Conservation (phyloP, 2,797 vertebrate species). For the Enteromius radiatus region DNA sequence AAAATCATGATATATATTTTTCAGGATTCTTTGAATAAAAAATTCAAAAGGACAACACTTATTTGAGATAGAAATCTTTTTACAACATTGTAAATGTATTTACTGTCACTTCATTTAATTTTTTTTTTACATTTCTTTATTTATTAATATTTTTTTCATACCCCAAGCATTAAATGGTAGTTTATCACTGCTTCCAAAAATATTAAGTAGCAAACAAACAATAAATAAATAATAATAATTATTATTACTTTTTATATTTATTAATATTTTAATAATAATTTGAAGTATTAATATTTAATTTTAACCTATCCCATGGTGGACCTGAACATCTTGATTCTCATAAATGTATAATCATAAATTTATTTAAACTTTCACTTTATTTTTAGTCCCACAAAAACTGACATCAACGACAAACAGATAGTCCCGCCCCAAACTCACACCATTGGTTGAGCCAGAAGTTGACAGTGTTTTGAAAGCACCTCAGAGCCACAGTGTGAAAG, state of each 20-base stretch:
- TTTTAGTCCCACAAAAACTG: not conserved
- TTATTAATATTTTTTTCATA: too few relatives aligned
- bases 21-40: not conserved
- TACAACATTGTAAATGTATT: not conserved
- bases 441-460: not conserved
- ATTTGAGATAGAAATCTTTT: not conserved
- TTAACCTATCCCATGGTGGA: not conserved
- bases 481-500: not conserved
- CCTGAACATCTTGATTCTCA: not conserved
- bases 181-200: not conserved
- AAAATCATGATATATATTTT: too few relatives aligned
- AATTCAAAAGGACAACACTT: not conserved
- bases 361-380: too few relatives aligned
- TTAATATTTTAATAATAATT: not conserved
- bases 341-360: too few relatives aligned
- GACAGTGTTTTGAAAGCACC: conserved; percentile 10
- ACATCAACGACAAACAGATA: not conserved
- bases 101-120: not conserved
- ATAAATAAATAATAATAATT: not conserved
- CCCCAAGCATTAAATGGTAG: not conserved
- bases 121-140: too few relatives aligned
- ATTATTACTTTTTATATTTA: too few relatives aligned
- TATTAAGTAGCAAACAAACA: not conserved
- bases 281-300: not conserved
- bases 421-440: not conserved